These are phyloP conservation scores for Sciurus carolinensis DNA, from an alignment of 2,797 vertebrate species.

Conservation along the genomic window DNA sequence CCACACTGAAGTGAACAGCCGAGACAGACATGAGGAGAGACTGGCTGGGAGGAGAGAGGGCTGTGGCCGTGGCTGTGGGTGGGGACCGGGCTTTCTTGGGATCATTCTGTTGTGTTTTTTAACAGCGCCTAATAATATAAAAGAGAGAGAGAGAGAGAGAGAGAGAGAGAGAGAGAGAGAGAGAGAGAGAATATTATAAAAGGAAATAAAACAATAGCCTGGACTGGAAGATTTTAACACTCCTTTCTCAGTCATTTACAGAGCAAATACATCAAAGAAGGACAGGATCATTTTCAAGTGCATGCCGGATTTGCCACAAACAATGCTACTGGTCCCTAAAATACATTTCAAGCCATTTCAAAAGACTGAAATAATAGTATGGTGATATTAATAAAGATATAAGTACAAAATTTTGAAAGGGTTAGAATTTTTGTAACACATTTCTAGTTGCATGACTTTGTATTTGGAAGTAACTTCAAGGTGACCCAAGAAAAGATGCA, in stretches of 20 bases:
- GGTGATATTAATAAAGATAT: neutral
- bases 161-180: too few relatives aligned
- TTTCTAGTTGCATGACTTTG: neutral
- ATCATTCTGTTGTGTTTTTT: neutral
- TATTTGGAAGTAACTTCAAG: neutral
- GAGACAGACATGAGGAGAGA: neutral
- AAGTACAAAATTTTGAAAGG: neutral
- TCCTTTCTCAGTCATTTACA: neutral
- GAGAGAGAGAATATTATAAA: neutral
- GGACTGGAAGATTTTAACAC: neutral
- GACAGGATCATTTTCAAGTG: neutral
- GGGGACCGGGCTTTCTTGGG: neutral
- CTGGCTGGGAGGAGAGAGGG: neutral
- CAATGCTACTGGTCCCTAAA: neutral
- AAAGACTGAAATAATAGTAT: neutral
- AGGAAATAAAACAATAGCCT: neutral
- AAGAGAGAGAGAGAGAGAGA: too few relatives aligned
- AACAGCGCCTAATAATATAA: neutral
- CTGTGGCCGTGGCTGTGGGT: too few relatives aligned
- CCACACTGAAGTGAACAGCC: accelerated
- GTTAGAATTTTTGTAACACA: neutral
- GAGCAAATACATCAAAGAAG: neutral
- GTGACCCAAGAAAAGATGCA: neutral
- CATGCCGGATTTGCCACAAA: neutral
- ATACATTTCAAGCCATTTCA: neutral